Conservation (phyloP, 2,888 invertebrate species). For the Drosophila conformis region DNA sequence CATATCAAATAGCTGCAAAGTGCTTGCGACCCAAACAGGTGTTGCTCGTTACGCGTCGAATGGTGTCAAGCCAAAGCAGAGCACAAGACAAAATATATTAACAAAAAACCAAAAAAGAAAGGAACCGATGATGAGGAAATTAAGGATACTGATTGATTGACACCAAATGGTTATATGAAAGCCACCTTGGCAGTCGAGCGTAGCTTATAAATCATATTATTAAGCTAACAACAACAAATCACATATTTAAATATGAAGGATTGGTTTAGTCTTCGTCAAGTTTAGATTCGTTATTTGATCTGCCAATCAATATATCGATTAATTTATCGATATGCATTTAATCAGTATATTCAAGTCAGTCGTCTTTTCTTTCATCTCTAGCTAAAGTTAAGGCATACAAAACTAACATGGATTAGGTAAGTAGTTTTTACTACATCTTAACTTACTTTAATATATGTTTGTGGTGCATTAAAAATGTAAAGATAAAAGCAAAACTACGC, state of each 20-base stretch:
- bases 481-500: not conserved
- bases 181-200: not conserved
- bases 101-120: too few relatives aligned
- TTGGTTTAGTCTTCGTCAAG: too few relatives aligned
- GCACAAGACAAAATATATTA: not conserved
- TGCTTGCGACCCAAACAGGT: conserved; percentile 50
- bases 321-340: not conserved
- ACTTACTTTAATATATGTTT: not conserved
- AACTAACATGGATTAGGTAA: not conserved
- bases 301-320: not conserved
- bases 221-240: not conserved
- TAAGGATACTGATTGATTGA: conserved; percentile 37
- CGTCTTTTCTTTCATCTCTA: not conserved
- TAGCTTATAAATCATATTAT: conserved; percentile 2
- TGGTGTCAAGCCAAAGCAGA: conserved; percentile 16
- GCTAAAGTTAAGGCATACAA: not conserved
- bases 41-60: conserved; percentile 20
- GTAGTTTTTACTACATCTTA: not conserved
- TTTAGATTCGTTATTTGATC: not conserved
- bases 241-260: not conserved
- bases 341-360: not conserved
- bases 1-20: conserved; percentile 48
- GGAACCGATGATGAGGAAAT: conserved; percentile 15
- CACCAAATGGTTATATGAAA: conserved; percentile 9
- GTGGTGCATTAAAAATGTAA: not conserved